A percentile compares a stretch with the other conserved stretches of the same genome.
phyloP scores from a whole-genome alignment of 2,888 invertebrate species.

The Ephialtes manifestator region DNA sequence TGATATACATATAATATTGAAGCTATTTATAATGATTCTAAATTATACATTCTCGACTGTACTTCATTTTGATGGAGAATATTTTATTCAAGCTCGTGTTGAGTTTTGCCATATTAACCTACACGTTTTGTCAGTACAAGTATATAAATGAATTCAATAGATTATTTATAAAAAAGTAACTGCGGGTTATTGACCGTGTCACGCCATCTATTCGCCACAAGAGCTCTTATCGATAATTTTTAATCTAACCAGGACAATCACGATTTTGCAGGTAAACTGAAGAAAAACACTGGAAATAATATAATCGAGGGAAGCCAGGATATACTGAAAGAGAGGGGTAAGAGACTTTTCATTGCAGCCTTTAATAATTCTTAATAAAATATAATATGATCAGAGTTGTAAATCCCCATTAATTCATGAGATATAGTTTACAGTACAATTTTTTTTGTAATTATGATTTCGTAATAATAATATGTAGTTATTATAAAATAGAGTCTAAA shows the following conservation, averaged over 20 bases:
- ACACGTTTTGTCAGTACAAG: neutral
- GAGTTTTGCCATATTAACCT: neutral
- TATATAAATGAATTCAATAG: conserved; percentile 1
- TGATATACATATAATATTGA: too few species aligned
- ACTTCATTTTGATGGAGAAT: neutral
- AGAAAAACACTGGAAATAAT: conserved; percentile 82
- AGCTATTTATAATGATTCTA: too few species aligned
- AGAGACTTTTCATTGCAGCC: conserved; percentile 35
- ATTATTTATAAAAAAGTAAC: conserved; percentile 17
- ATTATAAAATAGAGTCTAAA: too few species aligned
- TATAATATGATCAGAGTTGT: too few species aligned
- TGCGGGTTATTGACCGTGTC: conserved; percentile 21
- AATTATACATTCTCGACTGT: too few species aligned
- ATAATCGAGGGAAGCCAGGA: conserved; percentile 84
- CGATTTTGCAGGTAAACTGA: conserved; percentile 81
- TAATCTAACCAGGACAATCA: conserved; percentile 35
- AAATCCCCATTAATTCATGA: too few species aligned
- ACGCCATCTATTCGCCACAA: conserved; percentile 12
- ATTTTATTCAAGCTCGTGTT: neutral
- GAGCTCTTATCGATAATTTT: conserved; percentile 6
- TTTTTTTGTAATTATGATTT: too few species aligned
- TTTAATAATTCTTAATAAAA: neutral
- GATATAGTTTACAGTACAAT: too few species aligned
- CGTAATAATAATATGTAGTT: too few species aligned
- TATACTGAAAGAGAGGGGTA: conserved; percentile 84